A percentile compares a stretch with the other conserved stretches of the same genome.
Conservation (phyloP, 2,888 invertebrate species). For the Cryptocephalus moraei region DNA sequence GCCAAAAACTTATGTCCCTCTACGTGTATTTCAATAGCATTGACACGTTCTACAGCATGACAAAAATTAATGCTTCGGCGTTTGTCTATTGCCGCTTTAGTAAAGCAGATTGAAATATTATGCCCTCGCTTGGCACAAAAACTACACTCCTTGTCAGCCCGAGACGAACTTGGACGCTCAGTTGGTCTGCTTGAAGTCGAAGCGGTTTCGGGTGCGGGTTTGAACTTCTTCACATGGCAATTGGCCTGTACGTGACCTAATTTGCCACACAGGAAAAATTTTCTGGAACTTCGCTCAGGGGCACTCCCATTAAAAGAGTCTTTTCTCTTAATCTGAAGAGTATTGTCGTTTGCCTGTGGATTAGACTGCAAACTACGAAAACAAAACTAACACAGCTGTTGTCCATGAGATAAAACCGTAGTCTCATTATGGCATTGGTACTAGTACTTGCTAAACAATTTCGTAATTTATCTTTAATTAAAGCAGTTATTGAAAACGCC, state of each 20-base stretch:
- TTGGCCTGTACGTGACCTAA: background rate
- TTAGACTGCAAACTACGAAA: too few species aligned
- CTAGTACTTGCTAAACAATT: too few species aligned
- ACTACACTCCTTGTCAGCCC: background rate
- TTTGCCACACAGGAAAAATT: background rate
- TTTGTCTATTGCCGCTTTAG: background rate
- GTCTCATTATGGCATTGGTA: too few species aligned
- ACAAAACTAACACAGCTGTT: too few species aligned
- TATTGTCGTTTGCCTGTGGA: background rate
- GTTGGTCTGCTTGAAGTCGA: background rate
- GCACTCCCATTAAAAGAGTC: background rate
- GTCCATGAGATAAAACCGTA: too few species aligned
- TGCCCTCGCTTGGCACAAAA: background rate
- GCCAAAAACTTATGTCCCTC: background rate
- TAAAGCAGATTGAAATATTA: background rate
- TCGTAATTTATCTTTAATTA: background rate
- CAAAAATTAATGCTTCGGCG: background rate
- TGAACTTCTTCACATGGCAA: background rate
- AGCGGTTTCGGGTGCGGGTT: background rate
- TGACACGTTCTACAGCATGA: background rate
- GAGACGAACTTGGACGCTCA: background rate
- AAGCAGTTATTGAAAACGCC: background rate
- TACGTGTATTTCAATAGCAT: background rate
- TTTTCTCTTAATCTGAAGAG: background rate
- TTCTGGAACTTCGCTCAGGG: background rate